Evolutionary conservation across 2,113 vertebrate genomes (phyloP), one percentile per base, ranked within the genome.

Genomic region (Pipra filicauda): DNA sequence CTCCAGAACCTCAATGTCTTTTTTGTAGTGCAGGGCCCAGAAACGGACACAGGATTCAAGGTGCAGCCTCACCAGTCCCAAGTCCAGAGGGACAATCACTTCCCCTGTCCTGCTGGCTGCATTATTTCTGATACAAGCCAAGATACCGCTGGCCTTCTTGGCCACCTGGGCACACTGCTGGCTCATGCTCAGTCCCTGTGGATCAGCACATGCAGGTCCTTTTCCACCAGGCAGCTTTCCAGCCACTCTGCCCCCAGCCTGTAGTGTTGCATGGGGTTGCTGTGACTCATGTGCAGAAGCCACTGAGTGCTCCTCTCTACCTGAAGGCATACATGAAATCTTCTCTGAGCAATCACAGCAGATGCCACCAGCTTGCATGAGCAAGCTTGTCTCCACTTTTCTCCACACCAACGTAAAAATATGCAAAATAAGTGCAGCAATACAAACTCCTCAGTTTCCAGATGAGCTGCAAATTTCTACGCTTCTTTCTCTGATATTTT

Each of bases 361-460:
- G 46, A 35, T 7, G 9, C 6, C n/a, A 75, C 12, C n/a, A 28
- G 22, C 33, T n/a, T 58, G 37, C 43, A 35, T 1, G 20, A 85
- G 17, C 54, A 41, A 41, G 39, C 39, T 41, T 41, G 39, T 41
- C 39, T 1, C 13, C 0, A 2, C 18, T 35, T 20, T 0, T 26
- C 33, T 59, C n/a, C 49, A 37, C 11, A 7, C 0, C 6, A 5
- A 61, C 0, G 0, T 24, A 41, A 44, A 13, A 17, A 85, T 64
- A 92, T 15, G 24, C 9, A 65, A 54, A 30, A 91, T 24, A 7
- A 46, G 13, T 2, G 0, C 55, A 48, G 18, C 26, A 85, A 30
- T 39, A 78, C 20, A 37, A 67, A 46, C 6, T 17, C 21, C 14
- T 28, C 44, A 8, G 49, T 83, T 44, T 65, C 71, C 51, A 69